Conservation (phyloP, 2,797 vertebrate species). For the Mormyrus proboscirostris region DNA sequence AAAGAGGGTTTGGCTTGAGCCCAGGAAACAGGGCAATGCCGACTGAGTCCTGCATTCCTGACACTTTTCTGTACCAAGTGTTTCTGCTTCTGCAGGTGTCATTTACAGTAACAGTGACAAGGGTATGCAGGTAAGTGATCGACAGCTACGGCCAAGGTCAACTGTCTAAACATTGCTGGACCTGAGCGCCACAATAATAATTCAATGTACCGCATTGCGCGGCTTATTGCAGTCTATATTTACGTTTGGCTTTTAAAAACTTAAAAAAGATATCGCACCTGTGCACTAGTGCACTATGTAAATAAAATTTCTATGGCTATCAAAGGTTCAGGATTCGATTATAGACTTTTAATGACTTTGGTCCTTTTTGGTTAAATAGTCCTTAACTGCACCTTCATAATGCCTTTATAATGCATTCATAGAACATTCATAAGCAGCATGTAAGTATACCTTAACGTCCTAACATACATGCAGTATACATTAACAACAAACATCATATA, state of each 20-base stretch:
- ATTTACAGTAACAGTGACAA: background rate
- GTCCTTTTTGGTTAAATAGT: background rate
- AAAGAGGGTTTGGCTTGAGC: constrained; percentile 36
- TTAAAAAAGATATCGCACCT: constrained; percentile 1
- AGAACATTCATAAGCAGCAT: background rate
- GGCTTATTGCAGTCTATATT: background rate
- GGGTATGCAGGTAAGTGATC: background rate
- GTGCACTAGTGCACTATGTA: background rate
- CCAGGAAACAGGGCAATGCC: background rate
- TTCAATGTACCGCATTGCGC: background rate
- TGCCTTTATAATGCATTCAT: background rate
- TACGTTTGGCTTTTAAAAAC: background rate
- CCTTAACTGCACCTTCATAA: background rate
- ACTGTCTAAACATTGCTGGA: background rate
- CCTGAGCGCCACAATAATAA: background rate
- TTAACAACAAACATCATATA: background rate
- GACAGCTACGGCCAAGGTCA: background rate
- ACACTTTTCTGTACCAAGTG: background rate
- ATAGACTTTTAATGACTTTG: background rate
- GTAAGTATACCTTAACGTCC: background rate
- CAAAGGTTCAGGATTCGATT: background rate
- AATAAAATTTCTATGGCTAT: background rate
- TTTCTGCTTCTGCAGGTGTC: background rate
- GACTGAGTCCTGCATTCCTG: background rate
- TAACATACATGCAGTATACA: background rate